Base-by-base conservation (phyloP, 1,140 invertebrate genomes). In the Telenomus remus region DNA sequence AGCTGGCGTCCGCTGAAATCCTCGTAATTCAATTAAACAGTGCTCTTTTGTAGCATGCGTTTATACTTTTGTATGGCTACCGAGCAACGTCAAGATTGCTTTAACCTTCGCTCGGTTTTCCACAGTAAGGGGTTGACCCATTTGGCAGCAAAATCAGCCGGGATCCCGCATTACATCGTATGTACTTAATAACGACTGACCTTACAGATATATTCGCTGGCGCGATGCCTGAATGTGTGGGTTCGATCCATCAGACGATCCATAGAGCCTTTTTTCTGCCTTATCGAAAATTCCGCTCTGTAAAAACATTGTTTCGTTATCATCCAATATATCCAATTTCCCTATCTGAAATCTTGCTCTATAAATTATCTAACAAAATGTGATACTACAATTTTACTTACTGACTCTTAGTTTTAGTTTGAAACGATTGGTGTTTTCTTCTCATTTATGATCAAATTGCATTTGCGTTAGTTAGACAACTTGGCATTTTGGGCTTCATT, bases 141-240 rank as follows among this genome's bases (percentile, higher is more conserved):
- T 83, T 84, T 84, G 81, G 79, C 81, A 78, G 42, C 46, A 47
- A 60, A 55, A 57, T 56, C 54, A 76, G 35, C 54, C 51, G 68
- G 54, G 65, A 72, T 79, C 81, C 63, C 66, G 49, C 71, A 75
- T 79, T 81, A 76, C 70, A 61, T 49, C 44, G 44, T 56, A 69
- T 55, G 59, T 60, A 76, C 70, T 83, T 80, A 71, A 81, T 80
- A 75, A 66, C 53, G 53, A 84, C 82, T 84, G 81, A 86, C 85
- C 84, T 86, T 86, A 85, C 81, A 81, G 59, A 86, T 82, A 79
- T 80, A 82, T 63, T 84, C 78, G 76, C 64, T 86, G 82, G 80
- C 79, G 57, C 64, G 78, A 43, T 83, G 84, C 80, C 81, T 81
- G 74, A 80, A 79, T 81, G 65, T 77, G 57, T 78, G 57, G 68